Base-by-base conservation (phyloP, 1,140 invertebrate genomes). In the Bombus balteatus region DNA sequence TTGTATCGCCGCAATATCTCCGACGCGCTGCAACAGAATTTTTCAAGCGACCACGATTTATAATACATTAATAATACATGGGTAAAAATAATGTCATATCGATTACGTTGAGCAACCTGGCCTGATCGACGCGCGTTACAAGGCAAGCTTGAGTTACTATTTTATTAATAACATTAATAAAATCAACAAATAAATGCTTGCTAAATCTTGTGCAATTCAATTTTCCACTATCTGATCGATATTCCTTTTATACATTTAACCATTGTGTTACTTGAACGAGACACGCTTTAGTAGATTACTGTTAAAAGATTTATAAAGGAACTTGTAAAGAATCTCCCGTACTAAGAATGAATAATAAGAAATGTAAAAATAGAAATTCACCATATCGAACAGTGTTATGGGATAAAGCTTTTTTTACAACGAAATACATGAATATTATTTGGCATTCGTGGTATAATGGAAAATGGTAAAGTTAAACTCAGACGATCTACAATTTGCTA, bases 1-100 rank as follows among this genome's bases (percentile, higher is more conserved):
- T 94, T 93, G 81, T 95, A 96, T 37, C 95, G 92, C 32, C 91
- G 93, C 57, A 96, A 90, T 91, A 96, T 96, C 82, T 94, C 94
- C 74, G 94, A 93, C 5, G 94, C 94, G 39, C 96, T 96, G 93
- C n/a, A 96, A 96, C 74, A 85, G 34, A 72, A 91, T 86, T 82
- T 85, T 81, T 75, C 72, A 85, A 74, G 78, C 78, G 66, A 47
- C 39, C 37, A 83, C 81, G 71, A 79, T 85, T 82, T 47, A 70
- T 37, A 80, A 37, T 25, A 66, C 77, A 68, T 79, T 79, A 79
- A 81, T 83, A 81, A 83, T 85, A 73, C 34, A 28, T 41, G 68
- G 78, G 57, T 85, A 85, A 85, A 85, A 85, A 85, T 85, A 87
- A 81, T 85, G 85, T 74, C 22, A 32, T 75, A 87, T 83, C 72